A percentile compares a stretch with the other conserved stretches of the same genome.
These are phyloP conservation scores for Trichomycterus rosablanca DNA, from an alignment of 2,113 vertebrate species.

Conservation along the genomic window DNA sequence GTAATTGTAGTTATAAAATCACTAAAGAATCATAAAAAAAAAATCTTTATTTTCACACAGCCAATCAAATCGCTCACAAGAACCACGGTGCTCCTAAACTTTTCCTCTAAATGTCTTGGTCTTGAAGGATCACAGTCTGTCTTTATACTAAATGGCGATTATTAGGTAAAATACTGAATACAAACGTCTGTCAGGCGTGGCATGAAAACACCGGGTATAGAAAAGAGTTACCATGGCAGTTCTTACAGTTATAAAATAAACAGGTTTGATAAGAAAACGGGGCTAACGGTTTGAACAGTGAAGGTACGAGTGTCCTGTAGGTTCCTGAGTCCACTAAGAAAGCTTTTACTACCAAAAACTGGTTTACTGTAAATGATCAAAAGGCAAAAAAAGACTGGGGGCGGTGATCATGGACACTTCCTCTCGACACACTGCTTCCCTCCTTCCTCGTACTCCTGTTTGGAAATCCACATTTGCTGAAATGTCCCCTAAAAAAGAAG, in stretches of 20 bases:
- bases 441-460: slow-evolving; percentile 97
- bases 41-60: no score
- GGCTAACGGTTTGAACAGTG: not conserved
- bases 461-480: slow-evolving; percentile 99
- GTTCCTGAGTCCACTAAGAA: slow-evolving; percentile 62
- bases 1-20: no score
- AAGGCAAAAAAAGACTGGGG: slow-evolving; percentile 3
- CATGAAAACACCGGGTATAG: slow-evolving; percentile 25
- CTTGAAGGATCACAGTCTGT: no score
- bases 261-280: slow-evolving; percentile 13
- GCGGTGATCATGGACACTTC: slow-evolving; percentile 89
- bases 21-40: no score
- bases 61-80: no score
- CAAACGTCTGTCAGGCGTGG: slow-evolving; percentile 9
- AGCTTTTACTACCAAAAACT: slow-evolving; percentile 39
- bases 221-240: slow-evolving; percentile 25
- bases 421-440: slow-evolving; percentile 98
- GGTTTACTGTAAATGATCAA: no score
- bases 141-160: no score
- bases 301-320: slow-evolving; percentile 37
- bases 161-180: no score
- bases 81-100: no score
- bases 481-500: slow-evolving; percentile 80
- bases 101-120: no score
- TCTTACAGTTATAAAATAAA: slow-evolving; percentile 29